Evolutionary conservation across 1,140 invertebrate genomes (phyloP).

Genomic region (Lordiphosa mommai): DNA sequence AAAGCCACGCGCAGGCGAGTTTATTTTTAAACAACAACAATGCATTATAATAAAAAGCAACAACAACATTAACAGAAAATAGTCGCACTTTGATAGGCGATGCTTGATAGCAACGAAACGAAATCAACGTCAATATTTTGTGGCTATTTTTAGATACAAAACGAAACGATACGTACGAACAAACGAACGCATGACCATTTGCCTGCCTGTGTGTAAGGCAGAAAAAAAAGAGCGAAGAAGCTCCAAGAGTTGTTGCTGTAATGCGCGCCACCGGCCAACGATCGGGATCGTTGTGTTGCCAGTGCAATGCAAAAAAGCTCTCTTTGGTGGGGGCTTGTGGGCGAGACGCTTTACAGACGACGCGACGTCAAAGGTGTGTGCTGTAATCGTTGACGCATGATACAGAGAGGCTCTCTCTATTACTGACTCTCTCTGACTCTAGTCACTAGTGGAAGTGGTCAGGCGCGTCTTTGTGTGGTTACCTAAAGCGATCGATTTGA

Average conservation of each 20-base stretch:
- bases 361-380: conserved; percentile 58
- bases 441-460: not conserved
- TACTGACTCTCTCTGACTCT: not conserved
- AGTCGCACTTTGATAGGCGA: conserved; percentile 70
- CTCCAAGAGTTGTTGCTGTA: conserved; percentile 5
- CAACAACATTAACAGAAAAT: conserved; percentile 38
- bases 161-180: conserved; percentile 26
- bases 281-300: too few species aligned
- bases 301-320: conserved; percentile 17
- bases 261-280: conserved; percentile 10
- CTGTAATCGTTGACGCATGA: conserved; percentile 29
- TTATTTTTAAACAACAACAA: conserved; percentile 77
- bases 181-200: conserved; percentile 59
- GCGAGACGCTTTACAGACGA: conserved; percentile 62
- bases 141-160: conserved; percentile 76
- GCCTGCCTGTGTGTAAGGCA: conserved; percentile 9
- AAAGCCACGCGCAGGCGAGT: conserved; percentile 69
- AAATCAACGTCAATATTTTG: conserved; percentile 77
- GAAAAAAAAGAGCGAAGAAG: conserved; percentile 20
- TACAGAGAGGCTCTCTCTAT: not conserved
- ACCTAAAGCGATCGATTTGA: not conserved
- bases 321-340: conserved; percentile 24
- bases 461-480: not conserved
- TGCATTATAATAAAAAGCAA: conserved; percentile 66
- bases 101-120: conserved; percentile 63